Evolutionary conservation across 2,888 invertebrate genomes (phyloP), one percentile per base, ranked within the genome.

Genomic region (Rotaria socialis): DNA sequence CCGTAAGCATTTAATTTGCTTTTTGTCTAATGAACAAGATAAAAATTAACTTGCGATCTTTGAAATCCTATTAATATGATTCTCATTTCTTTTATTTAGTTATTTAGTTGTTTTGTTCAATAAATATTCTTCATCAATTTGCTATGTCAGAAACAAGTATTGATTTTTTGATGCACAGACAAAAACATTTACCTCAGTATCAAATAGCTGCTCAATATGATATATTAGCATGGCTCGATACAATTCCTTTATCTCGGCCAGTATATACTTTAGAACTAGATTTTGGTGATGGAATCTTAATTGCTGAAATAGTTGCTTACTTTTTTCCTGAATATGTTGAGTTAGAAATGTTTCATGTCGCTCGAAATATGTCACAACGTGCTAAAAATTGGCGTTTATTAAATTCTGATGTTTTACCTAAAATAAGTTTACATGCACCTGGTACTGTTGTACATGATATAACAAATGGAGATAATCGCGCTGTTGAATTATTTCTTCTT

Each of bases 241-340:
- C 85, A 80, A 35, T 86, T 47, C 86, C 86, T 14, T 58, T 86
- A 35, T 58, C 56, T 7, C 74, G 50, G 56, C 27, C 84, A 2
- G 52, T 85, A 41, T 75, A 75, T 41, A 80, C 56, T 85, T 47
- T 86, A 22, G 75, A 86, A 85, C 47, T 27, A 43, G 86, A 86
- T 41, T 86, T 86, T 50, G 80, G 85, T 74, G 86, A 86, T 60
- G 86, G 86, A n/a, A 35, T 86, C 22, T 85, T 86, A 55, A 60
- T 85, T 52, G 86, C 85, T 56, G 86, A 86, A 75, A 85, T 86
- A n/a, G 24, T 86, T 3, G 56, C 75, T 55, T 85, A 84, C 43
- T 86, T 85, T 84, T 86, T 85, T 80, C 85, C 86, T 14, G 86
- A 86, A 43, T 60, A 85, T 50, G 58, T 86, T n/a, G 84, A 86